Conservation (phyloP, 2,113 vertebrate species). For the Procapra przewalskii region DNA sequence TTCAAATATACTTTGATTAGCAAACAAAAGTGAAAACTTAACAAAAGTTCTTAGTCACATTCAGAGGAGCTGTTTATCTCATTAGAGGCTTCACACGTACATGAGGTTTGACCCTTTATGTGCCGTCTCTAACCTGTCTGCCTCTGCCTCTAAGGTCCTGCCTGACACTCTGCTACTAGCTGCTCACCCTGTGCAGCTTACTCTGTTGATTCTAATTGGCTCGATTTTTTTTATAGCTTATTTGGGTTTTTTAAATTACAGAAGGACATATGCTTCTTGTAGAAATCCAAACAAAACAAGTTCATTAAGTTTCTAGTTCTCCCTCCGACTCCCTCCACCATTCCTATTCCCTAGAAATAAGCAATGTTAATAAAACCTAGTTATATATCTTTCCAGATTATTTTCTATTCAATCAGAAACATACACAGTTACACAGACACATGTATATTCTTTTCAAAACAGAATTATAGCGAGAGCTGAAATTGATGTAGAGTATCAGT, state of each 20-base stretch:
- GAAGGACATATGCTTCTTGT: neutral
- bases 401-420: neutral
- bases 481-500: neutral
- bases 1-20: neutral
- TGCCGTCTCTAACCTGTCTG: neutral
- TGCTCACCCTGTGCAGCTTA: neutral
- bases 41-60: neutral
- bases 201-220: neutral
- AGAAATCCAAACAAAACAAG: constrained; percentile 1
- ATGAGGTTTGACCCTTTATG: neutral
- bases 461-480: neutral
- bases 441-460: neutral
- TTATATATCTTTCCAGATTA: neutral
- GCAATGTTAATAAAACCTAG: neutral
- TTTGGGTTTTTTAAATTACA: neutral
- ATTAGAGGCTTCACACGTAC: neutral
- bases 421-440: neutral
- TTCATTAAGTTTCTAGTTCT: neutral
- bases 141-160: neutral
- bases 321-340: neutral
- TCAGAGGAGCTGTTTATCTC: neutral
- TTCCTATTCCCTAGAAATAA: neutral
- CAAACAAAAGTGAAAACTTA: neutral
- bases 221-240: neutral
- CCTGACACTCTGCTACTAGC: neutral